Base-by-base conservation (phyloP, 1,140 invertebrate genomes). In the Tetranychus urticae region DNA sequence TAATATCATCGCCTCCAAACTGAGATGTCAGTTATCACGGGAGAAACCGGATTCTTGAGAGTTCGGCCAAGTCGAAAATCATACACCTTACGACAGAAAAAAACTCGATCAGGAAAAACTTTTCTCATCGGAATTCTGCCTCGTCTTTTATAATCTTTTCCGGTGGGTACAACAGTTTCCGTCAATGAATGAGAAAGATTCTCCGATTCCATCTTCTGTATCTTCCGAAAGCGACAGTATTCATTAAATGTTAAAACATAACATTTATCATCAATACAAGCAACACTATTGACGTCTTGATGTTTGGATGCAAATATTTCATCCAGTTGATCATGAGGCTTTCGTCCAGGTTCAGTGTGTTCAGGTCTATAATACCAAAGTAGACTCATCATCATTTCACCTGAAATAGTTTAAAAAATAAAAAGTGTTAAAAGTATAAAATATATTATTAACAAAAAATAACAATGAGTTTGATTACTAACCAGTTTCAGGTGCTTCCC, bases 341-440 rank as follows among this genome's bases (percentile, higher is more conserved):
- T 78, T 6, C 86, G 77, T 2, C 88, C 88, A 68, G 82, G 80
- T 67, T 96, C 89, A 0, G 88, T 93, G 73, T 97, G 91, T 74
- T 97, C 91, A 0, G 91, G 90, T 68, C 90, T 80, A 74, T 97
- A 97, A 75, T 93, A 97, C 92, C 92, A 96, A 56, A 94, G 74
- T 58, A 96, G 74, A 1, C 87, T 90, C 76, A 94, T 86, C 86
- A 91, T 93, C 87, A 94, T 92, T 73, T 94, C 89, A 60, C 86
- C 88, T 92, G 72, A 1, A 66, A 62, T 48, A 23, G 23, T 23
- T 36, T 58, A 3, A 54, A 33, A 60, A 46, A 52, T 63, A n/a
- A 62, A 50, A 37, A 45, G 12, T 5, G 59, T 58, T 36, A 54
- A 57, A 23, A 58, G 35, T 23, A 52, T 12, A 63, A 56, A 36